Evolutionary conservation across 1,140 invertebrate genomes (phyloP).

Genomic region (Aporrectodea caliginosa): DNA sequence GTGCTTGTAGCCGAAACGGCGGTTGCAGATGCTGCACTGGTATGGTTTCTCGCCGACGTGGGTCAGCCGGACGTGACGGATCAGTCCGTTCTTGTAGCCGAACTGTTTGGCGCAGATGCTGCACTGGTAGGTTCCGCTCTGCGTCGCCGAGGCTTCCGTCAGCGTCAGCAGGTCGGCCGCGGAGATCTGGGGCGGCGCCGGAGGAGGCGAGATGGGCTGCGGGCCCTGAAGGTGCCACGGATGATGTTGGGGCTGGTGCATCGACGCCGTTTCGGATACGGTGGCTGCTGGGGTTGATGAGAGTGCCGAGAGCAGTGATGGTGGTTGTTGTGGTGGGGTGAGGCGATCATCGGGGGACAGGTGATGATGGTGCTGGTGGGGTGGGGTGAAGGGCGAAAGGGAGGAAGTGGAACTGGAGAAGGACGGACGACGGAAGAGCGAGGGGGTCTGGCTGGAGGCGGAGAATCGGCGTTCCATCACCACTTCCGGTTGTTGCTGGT

Average conservation of each 20-base stretch:
- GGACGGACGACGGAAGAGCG: background rate
- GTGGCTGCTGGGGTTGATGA: background rate
- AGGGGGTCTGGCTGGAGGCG: background rate
- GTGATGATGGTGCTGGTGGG: too few relatives aligned
- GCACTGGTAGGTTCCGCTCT: slow-evolving; percentile 31
- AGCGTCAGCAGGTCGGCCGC: background rate
- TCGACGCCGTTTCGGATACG: background rate
- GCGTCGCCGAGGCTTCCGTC: background rate
- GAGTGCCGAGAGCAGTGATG: background rate
- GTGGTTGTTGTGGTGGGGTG: background rate
- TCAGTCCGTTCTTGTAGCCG: slow-evolving; percentile 41
- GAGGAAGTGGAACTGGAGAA: background rate
- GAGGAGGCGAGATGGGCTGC: background rate
- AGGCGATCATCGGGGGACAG: background rate
- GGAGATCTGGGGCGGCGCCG: background rate
- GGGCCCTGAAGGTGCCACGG: background rate
- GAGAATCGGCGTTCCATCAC: too few relatives aligned
- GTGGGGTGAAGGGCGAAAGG: background rate
- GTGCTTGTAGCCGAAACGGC: slow-evolving; percentile 35
- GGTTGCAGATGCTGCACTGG: slow-evolving; percentile 30
- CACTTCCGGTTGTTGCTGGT: too few relatives aligned
- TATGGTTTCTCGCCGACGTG: slow-evolving; percentile 46
- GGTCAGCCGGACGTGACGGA: slow-evolving; percentile 42
- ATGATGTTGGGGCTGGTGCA: background rate
- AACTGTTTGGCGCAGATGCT: slow-evolving; percentile 40